Base-by-base conservation (phyloP, 2,888 invertebrate genomes). In the Cyrtodaria siliqua region DNA sequence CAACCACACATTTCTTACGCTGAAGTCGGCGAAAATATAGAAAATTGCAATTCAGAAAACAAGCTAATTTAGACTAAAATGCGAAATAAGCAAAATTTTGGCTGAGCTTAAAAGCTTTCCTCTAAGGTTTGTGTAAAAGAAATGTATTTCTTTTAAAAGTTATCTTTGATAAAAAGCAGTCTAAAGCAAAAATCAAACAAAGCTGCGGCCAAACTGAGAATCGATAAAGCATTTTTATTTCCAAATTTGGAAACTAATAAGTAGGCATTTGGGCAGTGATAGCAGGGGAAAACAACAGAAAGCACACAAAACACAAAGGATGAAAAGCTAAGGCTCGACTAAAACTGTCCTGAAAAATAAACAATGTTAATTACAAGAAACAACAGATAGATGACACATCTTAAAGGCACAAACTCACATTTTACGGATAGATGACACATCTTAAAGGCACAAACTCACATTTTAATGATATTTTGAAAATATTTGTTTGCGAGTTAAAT, bases 1-100 rank as follows among this genome's bases (percentile, higher is more conserved):
- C 94, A 94, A 89, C 89, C 90, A 89, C 93, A 92, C 90, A 72
- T 50, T 40, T 38, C 38, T 24, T 14, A 57, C 14, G 38, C 57
- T 20, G n/a, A 18, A 33, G 29, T 23, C 12, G 24, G 57, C n/a
- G 16, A 57, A 57, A 38, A 38, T 57, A 57, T n/a, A 42, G 23
- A 23, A 52, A 40, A 18, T 57, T 9, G 18, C 33, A 44, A 44
- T 18, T 18, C 6, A 16, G n/a, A 20, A 33, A 69, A 61, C 50
- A 64, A 60, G 33, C n/a, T n/a, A n/a, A 56, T 72, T 68, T 42
- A 72, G 68, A 72, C 62, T 66, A 71, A 56, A 60, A 49, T 61
- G 76, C 76, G 66, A 64, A 70, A 66, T 44, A 64, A 69, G 57
- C 49, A 60, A 68, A 47, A 33, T 59, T 69, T 66, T 78, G 24